Base-by-base conservation (phyloP, 1,140 invertebrate species). In the Limonius californicus region DNA sequence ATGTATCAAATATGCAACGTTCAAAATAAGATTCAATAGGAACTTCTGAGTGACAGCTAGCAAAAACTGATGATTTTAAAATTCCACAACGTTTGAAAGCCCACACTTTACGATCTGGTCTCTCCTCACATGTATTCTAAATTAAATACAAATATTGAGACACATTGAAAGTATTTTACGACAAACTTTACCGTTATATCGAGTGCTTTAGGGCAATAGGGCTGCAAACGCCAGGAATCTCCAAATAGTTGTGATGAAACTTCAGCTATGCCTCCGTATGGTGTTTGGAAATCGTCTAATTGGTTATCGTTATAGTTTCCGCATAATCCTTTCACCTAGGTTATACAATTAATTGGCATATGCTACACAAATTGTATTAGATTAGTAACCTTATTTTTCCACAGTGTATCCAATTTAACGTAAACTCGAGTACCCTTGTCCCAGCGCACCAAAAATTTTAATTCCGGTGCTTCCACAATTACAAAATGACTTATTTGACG, bases 261-360 rank as follows among this genome's bases (percentile, higher is more conserved):
- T 72, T 93, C 90, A 1, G 85, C 77, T 18, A 87, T 74, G 0
- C 90, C 90, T 16, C 88, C 84, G 0, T 88, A 88, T 0, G 92
- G 92, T 3, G 89, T 89, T 72, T 88, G 85, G 79, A 95, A 94
- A 70, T 95, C 92, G 69, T 95, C 89, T 7, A 81, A 79, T 56
- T 84, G 82, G 70, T 95, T 87, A 20, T 87, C 86, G 75, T 97
- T 93, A 74, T 89, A 96, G 75, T 97, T 94, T 0, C 94, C 94
- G 76, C 94, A 97, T 1, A 97, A 78, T 53, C 94, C 94, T 77
- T 85, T 85, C 2, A 94, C 84, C 81, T 88, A 12, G n/a, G n/a
- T n/a, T n/a, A n/a, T n/a, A n/a, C n/a, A n/a, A n/a, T n/a, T n/a
- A n/a, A n/a, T n/a, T n/a, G n/a, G n/a, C n/a, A n/a, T n/a, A n/a